Conservation (phyloP, 2,797 vertebrate genomes). For the Carcharodon carcharias region DNA sequence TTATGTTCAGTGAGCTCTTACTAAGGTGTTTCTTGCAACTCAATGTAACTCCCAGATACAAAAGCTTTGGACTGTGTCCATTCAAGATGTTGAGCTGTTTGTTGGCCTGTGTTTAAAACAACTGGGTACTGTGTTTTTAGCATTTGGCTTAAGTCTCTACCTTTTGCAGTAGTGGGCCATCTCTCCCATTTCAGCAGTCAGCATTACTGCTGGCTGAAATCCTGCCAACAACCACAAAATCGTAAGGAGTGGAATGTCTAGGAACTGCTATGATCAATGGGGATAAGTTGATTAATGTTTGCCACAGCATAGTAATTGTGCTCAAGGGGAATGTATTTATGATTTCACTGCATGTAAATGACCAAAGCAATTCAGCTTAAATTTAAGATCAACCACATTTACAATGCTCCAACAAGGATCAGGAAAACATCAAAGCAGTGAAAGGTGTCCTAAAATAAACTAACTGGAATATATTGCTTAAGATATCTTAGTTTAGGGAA, state of each 20-base stretch:
- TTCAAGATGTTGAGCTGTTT: background rate
- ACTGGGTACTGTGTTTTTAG: background rate
- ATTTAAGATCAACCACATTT: background rate
- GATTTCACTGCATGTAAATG: background rate
- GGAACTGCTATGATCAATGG: no score
- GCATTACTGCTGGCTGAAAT: background rate
- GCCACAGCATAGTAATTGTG: background rate
- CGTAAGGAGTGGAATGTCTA: background rate
- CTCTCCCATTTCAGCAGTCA: background rate
- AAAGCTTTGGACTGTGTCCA: background rate
- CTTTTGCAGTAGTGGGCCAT: background rate
- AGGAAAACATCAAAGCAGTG: background rate
- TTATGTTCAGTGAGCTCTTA: background rate
- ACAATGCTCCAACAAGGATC: background rate
- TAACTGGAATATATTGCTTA: background rate
- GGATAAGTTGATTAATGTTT: background rate
- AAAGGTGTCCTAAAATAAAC: background rate
- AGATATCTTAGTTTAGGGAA: no score
- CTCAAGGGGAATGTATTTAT: background rate
- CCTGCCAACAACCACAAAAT: background rate
- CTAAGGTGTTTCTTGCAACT: background rate
- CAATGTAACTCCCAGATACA: background rate
- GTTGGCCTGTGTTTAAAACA: background rate
- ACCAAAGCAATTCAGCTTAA: background rate
- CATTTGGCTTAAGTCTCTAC: background rate